Evolutionary conservation across 1,140 invertebrate species (phyloP).

Genomic region (Lithobius niger): DNA sequence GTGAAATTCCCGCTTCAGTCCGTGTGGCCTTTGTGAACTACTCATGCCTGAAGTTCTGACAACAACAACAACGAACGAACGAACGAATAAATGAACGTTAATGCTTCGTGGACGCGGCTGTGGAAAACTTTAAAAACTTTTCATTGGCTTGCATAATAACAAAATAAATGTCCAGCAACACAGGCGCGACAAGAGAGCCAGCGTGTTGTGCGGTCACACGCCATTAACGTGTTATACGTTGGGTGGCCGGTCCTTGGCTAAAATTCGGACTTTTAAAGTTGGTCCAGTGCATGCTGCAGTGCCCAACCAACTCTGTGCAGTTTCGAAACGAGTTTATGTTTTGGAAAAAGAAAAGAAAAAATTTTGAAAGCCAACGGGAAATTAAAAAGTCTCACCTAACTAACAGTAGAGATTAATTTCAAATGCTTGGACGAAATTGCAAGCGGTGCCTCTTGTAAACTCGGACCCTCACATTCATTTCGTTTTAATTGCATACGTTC

Average conservation of each 20-base stretch:
- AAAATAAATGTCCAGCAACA: no score
- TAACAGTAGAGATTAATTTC: background rate
- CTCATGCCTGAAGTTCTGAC: no score
- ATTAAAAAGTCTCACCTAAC: background rate
- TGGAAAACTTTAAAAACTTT: background rate
- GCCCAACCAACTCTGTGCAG: background rate
- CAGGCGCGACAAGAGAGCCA: no score
- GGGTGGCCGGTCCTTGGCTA: background rate
- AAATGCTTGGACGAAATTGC: background rate
- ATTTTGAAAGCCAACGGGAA: background rate
- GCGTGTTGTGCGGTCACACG: background rate
- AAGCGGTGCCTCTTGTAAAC: background rate
- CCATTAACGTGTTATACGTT: background rate
- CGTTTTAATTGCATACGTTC: background rate
- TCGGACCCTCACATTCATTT: slow-evolving; percentile 5
- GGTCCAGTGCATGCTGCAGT: background rate
- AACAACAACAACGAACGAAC: no score
- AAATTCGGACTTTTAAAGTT: background rate
- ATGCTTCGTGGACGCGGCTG: no score
- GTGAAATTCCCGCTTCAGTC: no score
- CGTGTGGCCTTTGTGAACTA: no score
- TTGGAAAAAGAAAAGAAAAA: background rate
- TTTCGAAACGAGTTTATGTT: background rate
- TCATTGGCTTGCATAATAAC: background rate
- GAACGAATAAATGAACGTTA: no score